Conservation (phyloP, 2,888 invertebrate genomes). For the Andricus curvator region DNA sequence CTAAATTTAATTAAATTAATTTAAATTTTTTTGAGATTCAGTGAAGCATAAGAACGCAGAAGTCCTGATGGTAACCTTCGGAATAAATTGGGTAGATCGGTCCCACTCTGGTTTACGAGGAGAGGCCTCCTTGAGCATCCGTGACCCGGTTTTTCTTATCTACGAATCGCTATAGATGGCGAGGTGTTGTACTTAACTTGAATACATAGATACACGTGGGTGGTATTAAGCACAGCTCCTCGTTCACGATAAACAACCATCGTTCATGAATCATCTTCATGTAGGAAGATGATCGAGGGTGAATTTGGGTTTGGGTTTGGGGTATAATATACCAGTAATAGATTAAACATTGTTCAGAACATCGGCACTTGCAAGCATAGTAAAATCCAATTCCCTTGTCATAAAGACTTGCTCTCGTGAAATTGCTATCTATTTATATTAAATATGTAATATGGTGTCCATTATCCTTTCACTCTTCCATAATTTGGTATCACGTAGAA, state of each 20-base stretch:
- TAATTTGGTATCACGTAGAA: background rate
- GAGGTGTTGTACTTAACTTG: constrained; percentile 19
- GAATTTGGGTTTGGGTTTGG: background rate
- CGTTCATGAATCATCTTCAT: background rate
- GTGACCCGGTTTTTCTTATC: constrained; percentile 30
- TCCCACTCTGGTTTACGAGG: constrained; percentile 11
- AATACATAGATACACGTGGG: constrained; percentile 24
- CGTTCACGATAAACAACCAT: background rate
- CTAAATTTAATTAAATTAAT: too few relatives aligned
- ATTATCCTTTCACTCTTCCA: background rate
- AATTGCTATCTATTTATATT: constrained; percentile 18
- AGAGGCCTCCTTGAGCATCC: constrained; percentile 15
- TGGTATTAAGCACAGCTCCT: constrained; percentile 20
- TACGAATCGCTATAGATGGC: constrained; percentile 3
- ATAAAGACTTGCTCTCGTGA: constrained; percentile 10
- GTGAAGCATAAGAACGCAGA: background rate
- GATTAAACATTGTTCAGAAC: constrained; percentile 14
- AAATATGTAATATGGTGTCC: background rate
- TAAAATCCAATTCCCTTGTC: constrained; percentile 26
- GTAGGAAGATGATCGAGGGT: background rate
- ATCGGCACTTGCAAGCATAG: background rate
- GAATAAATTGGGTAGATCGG: constrained; percentile 11
- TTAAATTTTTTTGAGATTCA: background rate
- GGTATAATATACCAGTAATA: constrained; percentile 6
- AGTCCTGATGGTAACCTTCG: background rate